Evolutionary conservation across 2,888 invertebrate species (phyloP), one percentile per base, ranked within the genome.

Genomic region (Pyrocoelia pectoralis): DNA sequence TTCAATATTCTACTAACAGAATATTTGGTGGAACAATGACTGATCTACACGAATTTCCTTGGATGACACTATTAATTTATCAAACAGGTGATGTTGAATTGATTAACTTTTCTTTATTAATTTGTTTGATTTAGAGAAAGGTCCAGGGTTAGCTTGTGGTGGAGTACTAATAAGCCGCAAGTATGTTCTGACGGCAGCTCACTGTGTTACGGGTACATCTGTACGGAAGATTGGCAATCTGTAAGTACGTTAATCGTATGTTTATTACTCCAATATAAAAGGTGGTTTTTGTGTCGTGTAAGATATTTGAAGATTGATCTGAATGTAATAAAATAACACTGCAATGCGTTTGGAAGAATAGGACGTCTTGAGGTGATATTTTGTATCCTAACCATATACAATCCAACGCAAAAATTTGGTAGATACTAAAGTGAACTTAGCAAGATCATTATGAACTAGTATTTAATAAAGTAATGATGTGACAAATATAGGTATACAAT

Each of bases 21-120:
- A 86, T 89, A 51, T 85, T 84, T 67, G 87, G 87, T 49, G 89
- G 89, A 8, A 83, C 84, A 57, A 80, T 85, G 46, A 86, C 88
- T 0, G 87, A 72, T n/a, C 49, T 78, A 19, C 73, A 74, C 14
- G 78, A 80, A 63, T 79, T 73, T 63, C 79, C 79, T 5, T 80
- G 80, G 79, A 72, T 77, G 70, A 76, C 72, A 40, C 46, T 70
- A 58, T 43, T 75, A 71, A 48, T 38, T 19, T 68, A 59, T 51
- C n/a, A 38, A 46, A 52, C 54, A 38, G 41, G 57, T 66, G 46
- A 43, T 10, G 3, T 9, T 40, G 8, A 14, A 18, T 18, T 9
- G 8, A 2, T 17, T 43, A 1, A 1, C 1, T 49, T 5, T 19
- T 19, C 3, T 10, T 28, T 24, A 24, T 12, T 28, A 24, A 56